Base-by-base conservation (phyloP, 2,113 vertebrate species). In the Dendropsophus ebraccatus region DNA sequence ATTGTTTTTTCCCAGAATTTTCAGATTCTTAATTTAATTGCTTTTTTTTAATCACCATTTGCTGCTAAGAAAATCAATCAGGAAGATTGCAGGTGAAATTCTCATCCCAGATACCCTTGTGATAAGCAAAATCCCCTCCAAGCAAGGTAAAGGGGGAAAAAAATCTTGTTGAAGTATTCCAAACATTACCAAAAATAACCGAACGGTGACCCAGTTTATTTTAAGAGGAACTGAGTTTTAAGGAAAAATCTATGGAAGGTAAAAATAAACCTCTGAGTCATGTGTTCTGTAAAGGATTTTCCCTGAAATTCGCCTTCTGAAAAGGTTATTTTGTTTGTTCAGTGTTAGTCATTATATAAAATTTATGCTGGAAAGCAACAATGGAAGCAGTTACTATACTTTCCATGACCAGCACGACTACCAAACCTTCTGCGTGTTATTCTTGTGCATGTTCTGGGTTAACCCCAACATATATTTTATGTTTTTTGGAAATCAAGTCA, bases 251-350 rank as follows among this genome's bases (percentile, higher is more conserved):
- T 45, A 28, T 65, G 58, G 28, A 62, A 67, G 37, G 9, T 70
- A 52, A 82, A 82, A 72, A 82, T 47, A 82, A 70, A 82, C 62
- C 25, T 28, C 16, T 82, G 67, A 72, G 65, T 83, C 67, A 72
- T 70, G 32, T 54, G 47, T 54, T 30, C 21, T 83, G 62, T 32
- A 54, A 72, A 56, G 49, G 50, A 14, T 72, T 83, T 82, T 37
- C 81, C 81, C 81, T 73, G 28, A 83, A 83, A 72, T 41, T 52
- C 16, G 45, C n/a, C 52, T 13, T 79, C 30, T 79, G 52, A 41
- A 79, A 13, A 79, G 52, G 23, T n/a, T n/a, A 58, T 58, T 79
- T 78, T 23, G 30, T 32, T 32, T 54, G 2, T 21, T 79, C 25
- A 13, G 54, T n/a, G 52, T 79, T 5, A 35, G 10, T 30, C 25